A percentile compares a stretch with the other conserved stretches of the same genome.
Evolutionary conservation across 1,140 invertebrate species (phyloP).

Genomic region (Stegodyphus mimosarum): DNA sequence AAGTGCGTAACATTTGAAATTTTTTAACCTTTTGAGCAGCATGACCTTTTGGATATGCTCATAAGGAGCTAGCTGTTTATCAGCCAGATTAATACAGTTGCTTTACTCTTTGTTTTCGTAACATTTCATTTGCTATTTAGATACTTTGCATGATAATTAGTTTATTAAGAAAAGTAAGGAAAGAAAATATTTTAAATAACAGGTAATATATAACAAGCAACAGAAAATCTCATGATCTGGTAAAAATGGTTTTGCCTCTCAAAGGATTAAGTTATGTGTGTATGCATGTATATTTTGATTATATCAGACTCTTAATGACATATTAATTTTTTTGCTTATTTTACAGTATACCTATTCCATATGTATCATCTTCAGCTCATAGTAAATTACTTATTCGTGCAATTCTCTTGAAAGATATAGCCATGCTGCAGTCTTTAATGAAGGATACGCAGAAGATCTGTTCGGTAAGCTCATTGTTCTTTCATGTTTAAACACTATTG

Average conservation of each 20-base stretch:
- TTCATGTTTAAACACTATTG: not conserved
- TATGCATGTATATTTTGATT: no score
- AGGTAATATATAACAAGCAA: no score
- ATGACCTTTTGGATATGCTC: not conserved
- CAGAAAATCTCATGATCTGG: no score
- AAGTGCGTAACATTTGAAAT: conserved; percentile 52
- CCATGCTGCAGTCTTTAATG: conserved; percentile 66
- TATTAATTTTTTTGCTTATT: not conserved
- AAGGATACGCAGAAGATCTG: conserved; percentile 67
- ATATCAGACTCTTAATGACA: no score
- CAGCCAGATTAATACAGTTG: no score
- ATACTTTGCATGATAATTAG: not conserved
- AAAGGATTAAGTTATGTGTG: no score
- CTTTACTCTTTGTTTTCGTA: not conserved
- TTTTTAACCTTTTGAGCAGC: no score
- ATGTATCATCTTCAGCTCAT: conserved; percentile 69
- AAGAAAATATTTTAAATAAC: no score
- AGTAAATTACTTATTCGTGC: conserved; percentile 69
- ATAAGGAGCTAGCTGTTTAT: not conserved
- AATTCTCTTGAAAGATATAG: conserved; percentile 66
- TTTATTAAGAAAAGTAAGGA: no score
- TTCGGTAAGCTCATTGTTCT: conserved; percentile 63
- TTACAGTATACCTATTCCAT: conserved; percentile 67
- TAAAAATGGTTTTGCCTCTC: no score
- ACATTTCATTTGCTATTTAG: not conserved